phyloP scores from a whole-genome alignment of 2,888 invertebrate species.

The Auanema freiburgensis region DNA sequence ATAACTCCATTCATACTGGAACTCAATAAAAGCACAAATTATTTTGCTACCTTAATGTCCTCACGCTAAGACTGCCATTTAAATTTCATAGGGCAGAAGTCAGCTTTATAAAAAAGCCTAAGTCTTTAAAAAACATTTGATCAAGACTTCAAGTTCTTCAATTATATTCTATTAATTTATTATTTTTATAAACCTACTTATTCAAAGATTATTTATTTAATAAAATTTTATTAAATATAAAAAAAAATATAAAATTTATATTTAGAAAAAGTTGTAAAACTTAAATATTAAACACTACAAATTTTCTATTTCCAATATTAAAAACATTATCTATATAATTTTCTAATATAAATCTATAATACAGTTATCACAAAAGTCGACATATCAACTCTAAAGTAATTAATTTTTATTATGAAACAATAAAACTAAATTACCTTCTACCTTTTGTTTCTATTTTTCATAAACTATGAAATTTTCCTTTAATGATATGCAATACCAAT shows the following conservation, averaged over 20 bases:
- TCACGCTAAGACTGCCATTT: conserved; percentile 80
- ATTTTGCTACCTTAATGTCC: conserved; percentile 82
- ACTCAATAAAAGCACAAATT: conserved; percentile 79
- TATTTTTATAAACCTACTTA: conserved; percentile 40
- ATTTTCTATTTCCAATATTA: conserved; percentile 37
- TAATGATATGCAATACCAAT: conserved; percentile 68
- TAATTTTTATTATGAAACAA: conserved; percentile 47
- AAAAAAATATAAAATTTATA: conserved; percentile 24
- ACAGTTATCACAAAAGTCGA: conserved; percentile 48
- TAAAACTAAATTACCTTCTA: conserved; percentile 40
- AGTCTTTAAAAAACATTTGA: conserved; percentile 55
- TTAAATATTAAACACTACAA: conserved; percentile 44
- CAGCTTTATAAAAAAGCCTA: conserved; percentile 71
- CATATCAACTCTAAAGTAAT: conserved; percentile 43
- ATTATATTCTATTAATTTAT: conserved; percentile 36
- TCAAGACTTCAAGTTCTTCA: conserved; percentile 64
- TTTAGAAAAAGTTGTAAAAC: conserved; percentile 43
- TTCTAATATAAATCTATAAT: conserved; percentile 41
- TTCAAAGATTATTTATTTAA: conserved; percentile 38
- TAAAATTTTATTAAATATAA: conserved; percentile 31
- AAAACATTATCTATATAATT: conserved; percentile 36
- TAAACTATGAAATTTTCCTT: conserved; percentile 66
- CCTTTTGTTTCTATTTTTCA: conserved; percentile 43
- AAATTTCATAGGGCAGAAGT: conserved; percentile 77
- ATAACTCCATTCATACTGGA: conserved; percentile 75